Conservation (phyloP, 2,888 invertebrate species). For the Leucophenga montana region DNA sequence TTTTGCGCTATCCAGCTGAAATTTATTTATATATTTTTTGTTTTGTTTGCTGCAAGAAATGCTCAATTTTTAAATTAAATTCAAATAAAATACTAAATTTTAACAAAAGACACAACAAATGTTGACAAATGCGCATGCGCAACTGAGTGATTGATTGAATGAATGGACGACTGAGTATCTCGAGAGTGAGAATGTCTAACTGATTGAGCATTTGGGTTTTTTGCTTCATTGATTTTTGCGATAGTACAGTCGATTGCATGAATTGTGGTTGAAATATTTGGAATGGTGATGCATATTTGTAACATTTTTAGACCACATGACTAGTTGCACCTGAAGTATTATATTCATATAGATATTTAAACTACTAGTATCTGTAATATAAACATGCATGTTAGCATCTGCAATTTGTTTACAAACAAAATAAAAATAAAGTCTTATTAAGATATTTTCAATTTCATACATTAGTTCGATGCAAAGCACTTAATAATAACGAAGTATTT, state of each 20-base stretch:
- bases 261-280: neutral
- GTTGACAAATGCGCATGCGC: conserved; percentile 48
- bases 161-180: conserved; percentile 17
- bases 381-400: too few relatives aligned
- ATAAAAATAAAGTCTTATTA: too few relatives aligned
- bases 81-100: conserved; percentile 8
- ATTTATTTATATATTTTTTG: conserved; percentile 38
- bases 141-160: conserved; percentile 27
- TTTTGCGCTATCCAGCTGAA: conserved; percentile 19
- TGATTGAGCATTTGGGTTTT: conserved; percentile 28
- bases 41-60: conserved; percentile 24
- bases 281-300: too few relatives aligned
- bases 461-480: too few relatives aligned
- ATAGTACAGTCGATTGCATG: neutral
- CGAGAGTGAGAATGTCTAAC: conserved; percentile 2
- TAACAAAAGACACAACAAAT: conserved; percentile 19
- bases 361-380: too few relatives aligned
- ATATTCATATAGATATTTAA: too few relatives aligned
- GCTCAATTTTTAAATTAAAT: conserved; percentile 29
- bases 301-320: too few relatives aligned
- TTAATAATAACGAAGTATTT: too few relatives aligned
- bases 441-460: too few relatives aligned
- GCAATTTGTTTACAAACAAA: too few relatives aligned
- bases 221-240: conserved; percentile 8
- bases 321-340: too few relatives aligned